A percentile compares a stretch with the other conserved stretches of the same genome.
phyloP scores from a whole-genome alignment of 2,888 invertebrate genomes.

The Nemotelus pantherinus region DNA sequence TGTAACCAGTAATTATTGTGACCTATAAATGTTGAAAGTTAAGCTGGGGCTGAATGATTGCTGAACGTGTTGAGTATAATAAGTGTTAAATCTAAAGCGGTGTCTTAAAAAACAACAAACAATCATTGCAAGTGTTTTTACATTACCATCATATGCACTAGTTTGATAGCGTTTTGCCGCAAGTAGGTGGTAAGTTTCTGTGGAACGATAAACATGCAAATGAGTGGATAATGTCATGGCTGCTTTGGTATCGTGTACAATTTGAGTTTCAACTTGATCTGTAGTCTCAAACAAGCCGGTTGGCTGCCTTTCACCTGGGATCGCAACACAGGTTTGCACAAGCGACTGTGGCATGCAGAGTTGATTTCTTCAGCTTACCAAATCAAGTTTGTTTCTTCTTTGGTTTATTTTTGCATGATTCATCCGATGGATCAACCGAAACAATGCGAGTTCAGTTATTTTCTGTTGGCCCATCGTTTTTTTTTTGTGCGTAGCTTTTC shows the following conservation, averaged over 20 bases:
- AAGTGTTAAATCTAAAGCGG: no score
- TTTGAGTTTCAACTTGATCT: no score
- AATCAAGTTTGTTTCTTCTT: not conserved
- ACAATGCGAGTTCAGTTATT: not conserved
- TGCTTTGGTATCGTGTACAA: not conserved
- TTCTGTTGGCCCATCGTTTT: not conserved
- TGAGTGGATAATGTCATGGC: constrained; percentile 29
- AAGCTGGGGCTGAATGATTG: no score
- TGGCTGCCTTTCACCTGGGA: constrained; percentile 22
- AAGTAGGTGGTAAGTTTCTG: no score
- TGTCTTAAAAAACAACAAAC: no score
- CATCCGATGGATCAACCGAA: not conserved
- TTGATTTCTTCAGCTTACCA: not conserved
- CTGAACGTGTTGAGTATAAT: no score
- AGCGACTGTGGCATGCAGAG: not conserved
- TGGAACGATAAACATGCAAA: constrained; percentile 15
- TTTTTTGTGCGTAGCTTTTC: no score
- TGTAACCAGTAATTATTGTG: constrained; percentile 34
- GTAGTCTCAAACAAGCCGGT: not conserved
- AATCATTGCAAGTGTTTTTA: no score
- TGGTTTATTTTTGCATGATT: not conserved
- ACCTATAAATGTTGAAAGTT: constrained; percentile 6
- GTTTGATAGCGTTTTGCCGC: no score
- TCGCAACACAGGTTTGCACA: not conserved
- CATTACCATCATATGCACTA: no score